Percentiles rank a stretch among this genome's conserved stretches.
Conservation (phyloP, 1,140 invertebrate species). For the Hylyphantes graminicola region DNA sequence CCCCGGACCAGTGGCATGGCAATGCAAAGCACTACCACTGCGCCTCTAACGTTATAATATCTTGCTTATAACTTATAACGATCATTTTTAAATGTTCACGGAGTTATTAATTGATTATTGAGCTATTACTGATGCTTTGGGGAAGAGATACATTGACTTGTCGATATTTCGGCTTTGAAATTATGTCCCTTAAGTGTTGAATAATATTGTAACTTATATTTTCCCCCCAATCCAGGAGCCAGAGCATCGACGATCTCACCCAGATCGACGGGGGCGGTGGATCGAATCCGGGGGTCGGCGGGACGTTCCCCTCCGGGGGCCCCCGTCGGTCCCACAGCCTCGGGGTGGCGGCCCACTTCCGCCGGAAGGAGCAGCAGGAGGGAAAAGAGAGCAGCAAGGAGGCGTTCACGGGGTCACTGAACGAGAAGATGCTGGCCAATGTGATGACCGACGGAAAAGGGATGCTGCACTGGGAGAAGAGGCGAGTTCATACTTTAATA, state of each 20-base stretch:
- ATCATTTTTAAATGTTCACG: no score
- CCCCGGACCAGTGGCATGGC: no score
- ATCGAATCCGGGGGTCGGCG: no score
- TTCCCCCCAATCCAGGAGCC: constrained; percentile 77
- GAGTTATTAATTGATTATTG: no score
- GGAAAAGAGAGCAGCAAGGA: constrained; percentile 5
- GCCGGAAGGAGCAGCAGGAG: not conserved
- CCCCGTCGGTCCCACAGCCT: constrained; percentile 40
- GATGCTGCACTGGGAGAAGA: constrained; percentile 29
- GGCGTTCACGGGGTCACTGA: constrained; percentile 47
- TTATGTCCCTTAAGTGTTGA: no score
- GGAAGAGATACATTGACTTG: no score
- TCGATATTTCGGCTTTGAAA: no score
- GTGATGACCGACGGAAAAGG: constrained; percentile 44
- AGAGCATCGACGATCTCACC: constrained; percentile 75
- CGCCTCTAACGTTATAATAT: no score
- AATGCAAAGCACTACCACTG: no score
- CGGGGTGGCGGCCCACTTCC: constrained; percentile 31
- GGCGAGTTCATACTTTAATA: not conserved
- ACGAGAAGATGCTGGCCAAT: constrained; percentile 59
- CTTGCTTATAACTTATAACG: no score
- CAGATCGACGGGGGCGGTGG: constrained; percentile 37
- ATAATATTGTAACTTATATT: constrained; percentile 64
- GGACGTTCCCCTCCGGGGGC: constrained; percentile 22
- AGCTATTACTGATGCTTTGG: no score